These are phyloP conservation scores for Tetramorium alpestre DNA, from an alignment of 1,140 invertebrate genomes.

Conservation along the genomic window DNA sequence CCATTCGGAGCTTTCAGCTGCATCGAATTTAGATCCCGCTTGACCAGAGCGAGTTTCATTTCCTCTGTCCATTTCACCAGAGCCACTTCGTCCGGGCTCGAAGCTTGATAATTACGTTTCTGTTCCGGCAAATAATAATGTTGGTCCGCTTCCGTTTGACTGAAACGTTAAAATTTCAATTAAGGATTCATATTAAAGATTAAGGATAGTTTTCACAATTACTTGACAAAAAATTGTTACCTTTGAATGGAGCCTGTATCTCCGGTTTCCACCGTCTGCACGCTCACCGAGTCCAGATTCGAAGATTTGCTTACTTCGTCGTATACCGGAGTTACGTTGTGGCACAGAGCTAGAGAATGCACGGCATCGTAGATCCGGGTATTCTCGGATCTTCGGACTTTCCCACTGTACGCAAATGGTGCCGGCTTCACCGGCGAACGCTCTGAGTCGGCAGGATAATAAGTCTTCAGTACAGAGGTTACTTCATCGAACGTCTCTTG, in stretches of 20 bases:
- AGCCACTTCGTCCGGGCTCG: constrained; percentile 98
- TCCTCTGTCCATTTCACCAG: constrained; percentile 93
- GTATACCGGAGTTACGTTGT: constrained; percentile 99
- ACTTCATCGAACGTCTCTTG: constrained; percentile 95
- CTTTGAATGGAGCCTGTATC: constrained; percentile 84
- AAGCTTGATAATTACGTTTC: constrained; percentile 90
- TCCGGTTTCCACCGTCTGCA: constrained; percentile 79
- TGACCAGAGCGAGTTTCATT: constrained; percentile 92
- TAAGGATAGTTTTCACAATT: not conserved
- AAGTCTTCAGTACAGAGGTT: constrained; percentile 84
- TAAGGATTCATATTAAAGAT: not conserved
- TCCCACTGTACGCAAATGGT: constrained; percentile 79
- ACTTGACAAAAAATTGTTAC: constrained; percentile 59
- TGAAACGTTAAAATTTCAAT: constrained; percentile 55
- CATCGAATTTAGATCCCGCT: constrained; percentile 92
- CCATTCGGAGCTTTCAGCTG: constrained; percentile 92
- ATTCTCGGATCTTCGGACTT: constrained; percentile 89
- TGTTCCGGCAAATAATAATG: constrained; percentile 85
- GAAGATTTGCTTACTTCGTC: constrained; percentile 86
- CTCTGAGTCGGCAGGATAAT: constrained; percentile 78
- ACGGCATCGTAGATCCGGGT: constrained; percentile 96
- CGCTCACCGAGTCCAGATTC: constrained; percentile 80
- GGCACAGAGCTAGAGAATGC: constrained; percentile 97
- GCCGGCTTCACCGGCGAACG: constrained; percentile 77
- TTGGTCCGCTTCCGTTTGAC: constrained; percentile 90